A percentile compares a stretch with the other conserved stretches of the same genome.
Evolutionary conservation across 2,888 invertebrate species (phyloP).

Genomic region (Pharmacophagus antenor): DNA sequence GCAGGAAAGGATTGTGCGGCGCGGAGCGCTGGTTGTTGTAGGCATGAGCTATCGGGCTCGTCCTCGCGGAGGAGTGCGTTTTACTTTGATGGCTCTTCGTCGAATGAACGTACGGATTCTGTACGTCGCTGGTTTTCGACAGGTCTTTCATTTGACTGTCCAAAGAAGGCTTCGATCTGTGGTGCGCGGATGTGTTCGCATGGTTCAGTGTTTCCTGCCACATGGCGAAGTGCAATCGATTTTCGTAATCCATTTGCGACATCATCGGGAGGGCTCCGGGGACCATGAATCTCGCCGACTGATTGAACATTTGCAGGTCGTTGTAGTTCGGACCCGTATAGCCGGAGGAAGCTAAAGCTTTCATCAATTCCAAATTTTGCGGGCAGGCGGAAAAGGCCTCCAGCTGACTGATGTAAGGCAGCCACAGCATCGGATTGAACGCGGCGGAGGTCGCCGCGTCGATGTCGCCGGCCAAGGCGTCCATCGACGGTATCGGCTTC

Average conservation of each 20-base stretch:
- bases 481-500: constrained; percentile 63
- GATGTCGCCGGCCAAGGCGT: constrained; percentile 82
- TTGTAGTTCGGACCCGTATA: constrained; percentile 72
- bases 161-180: constrained; percentile 56
- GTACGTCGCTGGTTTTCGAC: constrained; percentile 64
- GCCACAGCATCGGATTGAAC: constrained; percentile 87
- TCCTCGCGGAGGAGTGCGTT: constrained; percentile 69
- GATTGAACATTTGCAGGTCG: constrained; percentile 77
- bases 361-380: constrained; percentile 80
- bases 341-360: constrained; percentile 77
- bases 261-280: constrained; percentile 66
- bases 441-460: constrained; percentile 86
- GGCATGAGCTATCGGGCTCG: constrained; percentile 73
- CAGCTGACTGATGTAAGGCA: constrained; percentile 84
- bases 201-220: constrained; percentile 86
- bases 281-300: constrained; percentile 64
- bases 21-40: constrained; percentile 63
- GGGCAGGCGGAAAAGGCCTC: constrained; percentile 81
- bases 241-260: constrained; percentile 76
- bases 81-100: constrained; percentile 65
- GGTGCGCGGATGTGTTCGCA: constrained; percentile 61
- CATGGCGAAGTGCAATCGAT: constrained; percentile 82
- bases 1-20: constrained; percentile 59
- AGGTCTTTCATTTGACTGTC: constrained; percentile 62
- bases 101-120: constrained; percentile 70